Conservation (phyloP, 1,140 invertebrate species). For the Lepidurus arcticus region DNA sequence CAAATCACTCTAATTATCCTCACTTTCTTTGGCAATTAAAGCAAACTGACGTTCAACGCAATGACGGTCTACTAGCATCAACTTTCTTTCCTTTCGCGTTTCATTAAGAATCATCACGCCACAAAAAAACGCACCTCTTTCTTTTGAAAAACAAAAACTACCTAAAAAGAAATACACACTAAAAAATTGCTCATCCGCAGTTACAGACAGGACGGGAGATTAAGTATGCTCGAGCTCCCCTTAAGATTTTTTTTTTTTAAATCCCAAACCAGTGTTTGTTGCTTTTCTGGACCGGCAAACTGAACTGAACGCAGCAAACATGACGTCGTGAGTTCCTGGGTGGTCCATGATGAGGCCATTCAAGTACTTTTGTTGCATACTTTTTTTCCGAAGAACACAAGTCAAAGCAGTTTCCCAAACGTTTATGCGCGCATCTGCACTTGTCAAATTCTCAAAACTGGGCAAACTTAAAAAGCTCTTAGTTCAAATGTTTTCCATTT, state of each 20-base stretch:
- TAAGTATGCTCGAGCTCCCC: neutral
- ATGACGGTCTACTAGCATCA: neutral
- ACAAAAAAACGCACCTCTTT: neutral
- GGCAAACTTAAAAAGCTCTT: too few relatives aligned
- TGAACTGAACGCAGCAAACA: neutral
- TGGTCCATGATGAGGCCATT: slow-evolving; percentile 9
- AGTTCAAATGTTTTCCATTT: too few relatives aligned
- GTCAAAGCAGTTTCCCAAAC: too few relatives aligned
- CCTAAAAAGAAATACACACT: neutral
- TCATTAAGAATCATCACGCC: slow-evolving; percentile 19
- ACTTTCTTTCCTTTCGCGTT: slow-evolving; percentile 10
- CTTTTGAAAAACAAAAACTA: neutral
- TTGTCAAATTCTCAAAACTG: too few relatives aligned
- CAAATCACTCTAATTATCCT: neutral
- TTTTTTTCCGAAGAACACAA: neutral
- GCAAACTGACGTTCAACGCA: neutral
- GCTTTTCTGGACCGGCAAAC: slow-evolving; percentile 14
- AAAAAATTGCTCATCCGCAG: slow-evolving; percentile 16
- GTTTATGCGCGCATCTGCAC: too few relatives aligned
- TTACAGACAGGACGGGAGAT: slow-evolving; percentile 1
- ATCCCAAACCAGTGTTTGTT: slow-evolving; percentile 2
- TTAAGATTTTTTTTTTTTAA: too few relatives aligned
- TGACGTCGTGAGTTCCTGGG: slow-evolving; percentile 20
- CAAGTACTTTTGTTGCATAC: slow-evolving; percentile 6
- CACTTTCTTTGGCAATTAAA: neutral